Conservation (phyloP, 1,140 invertebrate species). For the Hypothenemus hampei region DNA sequence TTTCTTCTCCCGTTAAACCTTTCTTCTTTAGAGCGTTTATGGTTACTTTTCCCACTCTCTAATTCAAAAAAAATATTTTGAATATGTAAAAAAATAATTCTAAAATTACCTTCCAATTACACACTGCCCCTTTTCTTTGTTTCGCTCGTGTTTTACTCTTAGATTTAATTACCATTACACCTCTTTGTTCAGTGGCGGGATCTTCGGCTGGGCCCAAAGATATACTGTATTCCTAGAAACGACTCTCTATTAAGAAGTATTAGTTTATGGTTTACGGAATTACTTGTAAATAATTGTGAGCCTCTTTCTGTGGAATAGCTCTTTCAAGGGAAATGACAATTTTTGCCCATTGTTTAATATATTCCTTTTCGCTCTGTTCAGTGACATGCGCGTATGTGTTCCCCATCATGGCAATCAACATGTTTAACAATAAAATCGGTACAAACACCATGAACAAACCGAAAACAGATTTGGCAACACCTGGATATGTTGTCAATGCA, state of each 20-base stretch:
- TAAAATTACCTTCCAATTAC: constrained; percentile 97
- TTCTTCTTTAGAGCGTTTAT: constrained; percentile 75
- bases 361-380: constrained; percentile 97
- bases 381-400: constrained; percentile 98
- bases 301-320: constrained; percentile 82
- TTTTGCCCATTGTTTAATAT: constrained; percentile 98
- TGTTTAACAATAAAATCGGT: constrained; percentile 92
- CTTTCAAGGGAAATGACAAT: constrained; percentile 94
- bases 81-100: constrained; percentile 1
- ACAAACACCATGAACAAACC: constrained; percentile 96
- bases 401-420: constrained; percentile 99
- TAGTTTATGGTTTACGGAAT: neutral
- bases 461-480: constrained; percentile 90
- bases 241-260: neutral
- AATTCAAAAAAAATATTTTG: constrained; percentile 27
- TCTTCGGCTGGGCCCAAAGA: constrained; percentile 78
- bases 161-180: constrained; percentile 96
- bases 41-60: constrained; percentile 84
- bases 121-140: constrained; percentile 91
- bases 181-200: constrained; percentile 75
- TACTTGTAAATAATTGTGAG: constrained; percentile 85
- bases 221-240: constrained; percentile 89
- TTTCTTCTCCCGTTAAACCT: constrained; percentile 79
- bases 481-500: constrained; percentile 81
- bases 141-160: constrained; percentile 94